Conservation (phyloP, 2,888 invertebrate genomes). For the Chironomus riparius region DNA sequence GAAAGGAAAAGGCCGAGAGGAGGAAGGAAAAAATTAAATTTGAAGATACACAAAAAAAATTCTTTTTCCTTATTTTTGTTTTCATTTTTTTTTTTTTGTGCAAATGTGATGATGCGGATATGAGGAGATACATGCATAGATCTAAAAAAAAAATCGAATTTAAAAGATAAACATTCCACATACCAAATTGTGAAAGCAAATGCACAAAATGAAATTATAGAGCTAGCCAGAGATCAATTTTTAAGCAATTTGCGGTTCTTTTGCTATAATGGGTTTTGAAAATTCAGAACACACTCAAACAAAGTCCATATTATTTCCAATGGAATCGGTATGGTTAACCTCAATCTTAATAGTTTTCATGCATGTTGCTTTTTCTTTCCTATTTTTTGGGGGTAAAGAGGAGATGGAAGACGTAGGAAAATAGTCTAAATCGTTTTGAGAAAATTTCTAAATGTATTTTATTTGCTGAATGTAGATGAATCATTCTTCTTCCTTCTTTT, state of each 20-base stretch:
- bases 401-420: neutral
- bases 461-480: neutral
- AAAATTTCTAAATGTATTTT: neutral
- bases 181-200: neutral
- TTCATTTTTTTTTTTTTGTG: neutral
- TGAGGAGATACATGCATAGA: neutral
- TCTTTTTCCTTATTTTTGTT: too few species aligned
- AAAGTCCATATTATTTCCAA: neutral
- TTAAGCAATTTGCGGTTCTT: neutral
- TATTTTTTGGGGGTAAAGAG: neutral
- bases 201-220: slow-evolving; percentile 12
- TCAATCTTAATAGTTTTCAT: slow-evolving; percentile 16
- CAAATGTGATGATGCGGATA: neutral
- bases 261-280: neutral
- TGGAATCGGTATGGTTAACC: slow-evolving; percentile 12
- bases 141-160: neutral
- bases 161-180: neutral
- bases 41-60: too few species aligned
- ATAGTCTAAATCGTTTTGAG: neutral
- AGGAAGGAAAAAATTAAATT: neutral
- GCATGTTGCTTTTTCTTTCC: neutral
- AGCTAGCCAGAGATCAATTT: slow-evolving; percentile 2
- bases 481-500: neutral
- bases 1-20: neutral
- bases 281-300: neutral